Evolutionary conservation across 2,113 vertebrate species (phyloP), one percentile per base, ranked within the genome.

Genomic region (Polypterus bichir): DNA sequence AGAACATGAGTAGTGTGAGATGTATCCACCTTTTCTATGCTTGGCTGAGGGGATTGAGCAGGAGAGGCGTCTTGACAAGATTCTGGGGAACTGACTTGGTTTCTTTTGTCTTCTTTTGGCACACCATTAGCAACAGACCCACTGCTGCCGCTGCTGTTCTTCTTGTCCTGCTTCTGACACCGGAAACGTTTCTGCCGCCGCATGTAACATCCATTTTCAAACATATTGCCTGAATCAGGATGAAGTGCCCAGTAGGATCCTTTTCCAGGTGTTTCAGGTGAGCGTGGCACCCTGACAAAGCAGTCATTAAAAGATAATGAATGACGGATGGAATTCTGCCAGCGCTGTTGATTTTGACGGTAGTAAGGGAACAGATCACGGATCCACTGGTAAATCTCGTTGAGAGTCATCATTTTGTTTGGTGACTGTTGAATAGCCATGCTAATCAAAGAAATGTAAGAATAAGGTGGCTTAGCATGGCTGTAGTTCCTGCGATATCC

Each of bases 311-410:
- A 73, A 10, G 72, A 73, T 9, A 73, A 49, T 9, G 72, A 73
- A 57, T 73, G 68, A 44, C 68, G 68, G 10, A 70, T 70, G 11
- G 68, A 70, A 46, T 70, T 70, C 54, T 70, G 68, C 72, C 72
- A 74, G 48, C 73, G 69, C 59, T 74, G 73, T 57, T 74, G 73
- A 46, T 74, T 74, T 57, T 74, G 73, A 47, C 73, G 57, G 66
- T 74, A 74, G 62, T 72, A 74, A 4, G 73, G 73, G 54, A 74
- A 74, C 27, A 73, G 72, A 54, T 73, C 70, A 44, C 66, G 60
- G 63, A 73, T 73, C 72, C 72, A 73, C 63, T 73, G 71, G 59
- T 74, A 74, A 49, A 74, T 74, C 59, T 74, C 73, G 45, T 65
- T 72, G n/a, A 74, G 48, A 0, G 73, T 74, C 53, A 74, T 64